Base-by-base conservation (phyloP, 2,113 vertebrate genomes). In the Etheostoma spectabile region DNA sequence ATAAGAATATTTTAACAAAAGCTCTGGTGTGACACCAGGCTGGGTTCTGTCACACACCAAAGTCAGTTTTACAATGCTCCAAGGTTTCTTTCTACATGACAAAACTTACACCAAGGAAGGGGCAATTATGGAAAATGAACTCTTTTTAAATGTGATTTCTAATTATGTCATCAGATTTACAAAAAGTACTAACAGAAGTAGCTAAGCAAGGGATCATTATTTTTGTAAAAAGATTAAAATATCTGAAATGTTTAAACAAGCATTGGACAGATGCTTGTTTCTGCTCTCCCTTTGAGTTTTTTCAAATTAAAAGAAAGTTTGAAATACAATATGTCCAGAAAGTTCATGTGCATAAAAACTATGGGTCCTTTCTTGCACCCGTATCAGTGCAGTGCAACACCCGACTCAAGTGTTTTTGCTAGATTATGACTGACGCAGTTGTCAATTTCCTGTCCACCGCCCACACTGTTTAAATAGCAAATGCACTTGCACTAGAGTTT, bases 1-100 rank as follows among this genome's bases (percentile, higher is more conserved):
- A 33, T 60, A 48, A 66, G 67, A 74, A 86, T 77, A 73, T 76
- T 82, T 64, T 24, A 38, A 38, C 61, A 19, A 63, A 70, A 68
- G 18, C 49, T 88, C 60, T 57, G 4, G 46, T 55, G 59, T 14
- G 48, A 49, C 52, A 49, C 61, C 38, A 65, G 64, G 42, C 24
- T 21, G 35, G 4, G 30, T 64, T 53, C 42, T 46, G 13, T 75
- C 42, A n/a, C 42, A n/a, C 24, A 60, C 38, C 51, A 66, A 56
- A 70, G 49, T 73, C 21, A 12, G 48, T 62, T 68, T 66, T 4
- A 57, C 49, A 33, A 60, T 60, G 11, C 73, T 59, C 33, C 72
- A 8, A 60, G 42, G 60, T 82, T 57, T 33, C 27, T 51, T 22
- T 55, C 35, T n/a, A n/a, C 30, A 33, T 63, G n/a, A 66, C 55